A percentile compares a stretch with the other conserved stretches of the same genome.
phyloP scores from a whole-genome alignment of 2,888 invertebrate genomes.

The Drosophila formosana region DNA sequence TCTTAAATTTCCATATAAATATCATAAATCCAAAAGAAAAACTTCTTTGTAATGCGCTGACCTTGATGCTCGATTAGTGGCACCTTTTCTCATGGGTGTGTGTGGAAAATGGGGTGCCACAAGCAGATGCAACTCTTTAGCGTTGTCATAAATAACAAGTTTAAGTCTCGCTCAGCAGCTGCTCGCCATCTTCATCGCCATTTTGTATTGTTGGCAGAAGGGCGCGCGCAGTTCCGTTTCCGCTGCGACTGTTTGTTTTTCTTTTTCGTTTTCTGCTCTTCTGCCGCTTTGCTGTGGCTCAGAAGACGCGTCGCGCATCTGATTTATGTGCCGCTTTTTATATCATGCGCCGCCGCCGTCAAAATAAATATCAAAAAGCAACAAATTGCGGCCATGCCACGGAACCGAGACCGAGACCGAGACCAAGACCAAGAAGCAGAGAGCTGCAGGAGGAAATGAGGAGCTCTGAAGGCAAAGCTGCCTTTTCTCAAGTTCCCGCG shows the following conservation, averaged over 20 bases:
- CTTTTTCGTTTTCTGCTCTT: constrained; percentile 31
- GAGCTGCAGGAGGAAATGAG: not conserved
- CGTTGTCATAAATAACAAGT: constrained; percentile 70
- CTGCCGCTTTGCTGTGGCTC: constrained; percentile 14
- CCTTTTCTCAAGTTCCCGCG: constrained; percentile 30
- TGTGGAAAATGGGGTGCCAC: constrained; percentile 21
- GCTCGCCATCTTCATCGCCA: constrained; percentile 35
- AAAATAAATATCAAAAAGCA: constrained; percentile 77
- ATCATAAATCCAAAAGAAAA: constrained; percentile 9
- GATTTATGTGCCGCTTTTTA: constrained; percentile 71
- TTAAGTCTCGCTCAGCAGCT: constrained; percentile 57
- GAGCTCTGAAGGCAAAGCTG: not conserved
- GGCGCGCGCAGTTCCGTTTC: constrained; percentile 50
- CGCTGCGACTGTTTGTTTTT: constrained; percentile 51
- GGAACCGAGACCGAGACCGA: not conserved
- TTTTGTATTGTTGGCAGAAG: constrained; percentile 19
- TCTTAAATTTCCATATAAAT: constrained; percentile 11
- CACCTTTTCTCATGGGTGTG: not conserved
- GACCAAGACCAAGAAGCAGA: not conserved
- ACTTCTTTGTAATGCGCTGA: constrained; percentile 12
- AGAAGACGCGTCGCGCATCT: constrained; percentile 51
- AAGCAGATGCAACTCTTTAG: constrained; percentile 55
- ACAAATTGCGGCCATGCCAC: constrained; percentile 61
- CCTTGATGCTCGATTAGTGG: constrained; percentile 35
- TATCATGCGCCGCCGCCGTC: constrained; percentile 51